Evolutionary conservation across 2,113 vertebrate species (phyloP).

Genomic region (Rhipidura dahli): DNA sequence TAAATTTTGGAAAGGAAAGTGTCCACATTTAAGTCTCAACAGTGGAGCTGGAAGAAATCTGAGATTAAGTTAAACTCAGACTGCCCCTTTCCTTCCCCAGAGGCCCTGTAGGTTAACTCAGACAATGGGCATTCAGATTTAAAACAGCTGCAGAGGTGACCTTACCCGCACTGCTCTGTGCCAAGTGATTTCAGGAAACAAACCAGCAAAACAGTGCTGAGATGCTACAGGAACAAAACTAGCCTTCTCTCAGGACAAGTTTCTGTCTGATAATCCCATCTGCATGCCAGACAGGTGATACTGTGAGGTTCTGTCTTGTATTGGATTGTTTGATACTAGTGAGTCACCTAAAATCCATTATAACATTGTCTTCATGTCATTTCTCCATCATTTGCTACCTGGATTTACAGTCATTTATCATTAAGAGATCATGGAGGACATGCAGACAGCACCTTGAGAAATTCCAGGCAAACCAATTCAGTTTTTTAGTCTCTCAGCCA

Average conservation of each 20-base stretch:
- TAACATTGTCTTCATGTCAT: not conserved
- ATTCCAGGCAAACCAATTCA: not conserved
- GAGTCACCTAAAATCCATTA: slow-evolving; percentile 27
- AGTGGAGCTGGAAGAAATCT: not conserved
- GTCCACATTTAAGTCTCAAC: not conserved
- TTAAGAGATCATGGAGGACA: not conserved
- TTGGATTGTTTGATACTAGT: not conserved
- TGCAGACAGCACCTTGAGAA: not conserved
- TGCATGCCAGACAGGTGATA: not conserved
- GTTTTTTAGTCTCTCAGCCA: not conserved
- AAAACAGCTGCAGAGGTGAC: not conserved
- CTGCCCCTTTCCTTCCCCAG: not conserved
- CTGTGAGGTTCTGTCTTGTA: not conserved
- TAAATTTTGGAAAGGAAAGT: not conserved
- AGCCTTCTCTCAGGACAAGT: not conserved
- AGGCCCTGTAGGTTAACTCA: not conserved
- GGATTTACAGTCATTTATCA: slow-evolving; percentile 26
- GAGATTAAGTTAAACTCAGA: not conserved
- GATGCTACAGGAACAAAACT: not conserved
- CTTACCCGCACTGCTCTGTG: not conserved
- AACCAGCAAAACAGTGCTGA: not conserved
- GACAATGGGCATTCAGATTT: not conserved
- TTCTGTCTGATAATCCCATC: not conserved
- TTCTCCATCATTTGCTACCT: slow-evolving; percentile 7
- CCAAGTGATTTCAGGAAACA: not conserved